Base-by-base conservation (phyloP, 2,113 vertebrate species). In the Gymnorhina tibicen region DNA sequence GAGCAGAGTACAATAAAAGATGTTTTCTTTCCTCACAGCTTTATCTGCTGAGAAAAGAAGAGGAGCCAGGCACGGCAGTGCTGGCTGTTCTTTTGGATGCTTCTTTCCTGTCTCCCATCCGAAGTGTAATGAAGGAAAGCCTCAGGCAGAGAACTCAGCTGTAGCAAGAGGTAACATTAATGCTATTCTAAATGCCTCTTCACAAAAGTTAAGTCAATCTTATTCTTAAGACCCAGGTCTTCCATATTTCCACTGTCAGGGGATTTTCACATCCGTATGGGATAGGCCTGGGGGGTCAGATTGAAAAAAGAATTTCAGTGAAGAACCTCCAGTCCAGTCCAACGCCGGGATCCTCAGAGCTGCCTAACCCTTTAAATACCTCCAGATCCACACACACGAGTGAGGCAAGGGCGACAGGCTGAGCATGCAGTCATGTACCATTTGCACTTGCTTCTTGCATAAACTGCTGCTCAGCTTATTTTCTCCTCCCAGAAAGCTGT, bases 401-500 rank as follows among this genome's bases (percentile, higher is more conserved):
- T 15, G 55, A 82, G 49, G 41, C 20, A 37, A 76, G 35, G 41
- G 46, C 0, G 0, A 62, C 62, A 52, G 49, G n/a, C 53, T 80
- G 75, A 33, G 47, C 11, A 9, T 23, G 72, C 53, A 76, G 58
- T 22, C 56, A 24, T 17, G 66, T 44, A 64, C 75, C 69, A 27
- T 49, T 66, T 50, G 33, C 50, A 73, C 35, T 66, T 79, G 52
- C 49, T 80, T 67, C 83, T 53, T 66, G 30, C n/a, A 27, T 50
- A 62, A 94, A 27, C 59, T 68, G 32, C 83, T 67, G 91, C 68
- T 92, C 92, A 74, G 67, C 63, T 93, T 85, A 70, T 91, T 88
- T 94, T 91, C 91, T 70, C 47, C 91, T 93, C 75, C 44, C 94
- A 86, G 91, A 94, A 94, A 97, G 46, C 88, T 86, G 90, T 49